Evolutionary conservation across 2,113 vertebrate genomes (phyloP).

Genomic region (Columbina picui): DNA sequence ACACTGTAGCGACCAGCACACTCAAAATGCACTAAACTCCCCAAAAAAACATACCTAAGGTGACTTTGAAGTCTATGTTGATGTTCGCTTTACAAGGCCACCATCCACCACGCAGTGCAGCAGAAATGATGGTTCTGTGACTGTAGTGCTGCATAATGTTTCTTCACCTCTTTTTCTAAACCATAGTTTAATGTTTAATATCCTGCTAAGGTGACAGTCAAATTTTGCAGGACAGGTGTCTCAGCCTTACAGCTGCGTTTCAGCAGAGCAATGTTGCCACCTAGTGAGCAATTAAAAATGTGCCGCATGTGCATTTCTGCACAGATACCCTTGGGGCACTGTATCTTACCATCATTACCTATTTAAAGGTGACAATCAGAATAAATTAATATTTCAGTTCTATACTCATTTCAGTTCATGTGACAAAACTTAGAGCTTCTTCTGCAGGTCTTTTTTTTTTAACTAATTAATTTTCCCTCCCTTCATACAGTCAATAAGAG

Average conservation of each 20-base stretch:
- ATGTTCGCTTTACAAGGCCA: not conserved
- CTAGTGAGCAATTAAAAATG: conserved; percentile 48
- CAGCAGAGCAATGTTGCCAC: conserved; percentile 58
- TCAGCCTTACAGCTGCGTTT: not conserved
- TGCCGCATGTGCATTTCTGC: not conserved
- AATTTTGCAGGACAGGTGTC: not conserved
- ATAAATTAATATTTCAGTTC: not conserved
- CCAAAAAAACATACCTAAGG: not conserved
- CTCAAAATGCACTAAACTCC: not conserved
- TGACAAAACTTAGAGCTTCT: not conserved
- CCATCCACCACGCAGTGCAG: not conserved
- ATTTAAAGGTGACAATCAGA: not conserved
- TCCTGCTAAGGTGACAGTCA: not conserved
- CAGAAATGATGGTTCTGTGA: not conserved
- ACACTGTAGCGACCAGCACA: not conserved
- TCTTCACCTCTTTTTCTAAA: not conserved
- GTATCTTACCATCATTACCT: not conserved
- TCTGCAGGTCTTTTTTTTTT: not conserved
- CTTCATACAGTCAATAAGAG: not conserved
- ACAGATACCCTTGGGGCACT: not conserved
- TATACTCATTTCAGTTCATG: not conserved
- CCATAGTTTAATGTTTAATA: not conserved
- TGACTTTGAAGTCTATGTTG: fast-evolving
- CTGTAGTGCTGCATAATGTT: not conserved
- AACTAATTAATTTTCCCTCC: not conserved